Base-by-base conservation (phyloP, 2,888 invertebrate genomes). In the Quadroppia sp. region DNA sequence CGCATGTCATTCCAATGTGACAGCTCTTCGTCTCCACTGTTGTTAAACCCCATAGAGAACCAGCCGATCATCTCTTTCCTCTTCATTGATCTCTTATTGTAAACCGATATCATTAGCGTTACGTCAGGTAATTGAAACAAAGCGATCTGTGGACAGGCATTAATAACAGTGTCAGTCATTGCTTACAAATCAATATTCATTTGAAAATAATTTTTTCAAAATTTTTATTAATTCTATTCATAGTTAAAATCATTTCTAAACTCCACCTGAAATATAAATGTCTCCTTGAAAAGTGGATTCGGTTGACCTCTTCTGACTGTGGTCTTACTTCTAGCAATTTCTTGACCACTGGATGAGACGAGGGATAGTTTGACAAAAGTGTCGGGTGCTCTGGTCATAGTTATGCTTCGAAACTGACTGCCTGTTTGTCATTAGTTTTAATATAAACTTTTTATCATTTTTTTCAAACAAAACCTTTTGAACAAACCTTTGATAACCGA, bases 31-130 rank as follows among this genome's bases (percentile, higher is more conserved):
- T 93, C 89, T 28, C 94, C 94, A 74, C 94, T 93, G 79, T 92
- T 90, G 84, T 91, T 94, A 82, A 92, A 86, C 7, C 96, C 96
- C 75, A 96, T 84, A 76, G 94, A 91, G 85, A 96, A 93, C 95
- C 96, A 96, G 76, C 96, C 96, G 78, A 96, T 91, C 91, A 95
- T 92, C 83, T 96, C 95, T 81, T 95, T 92, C 78, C 92, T 89
- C 82, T 95, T 96, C 82, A 94, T 92, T 79, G 94, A 90, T 77
- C 92, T 89, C 82, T 94, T 91, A 81, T 89, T 89, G 86, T 95
- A 95, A 74, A 95, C 92, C 0, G 94, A 92, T 77, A 94, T 88
- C 89, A 95, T 93, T 78, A 96, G 86, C 1, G 95, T 96, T 72
- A 96, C 95, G 81, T 96, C 96, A 56, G 90, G 92, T 76, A 96